These are phyloP conservation scores for Bombyx huttoni DNA, from an alignment of 2,888 invertebrate genomes.

Conservation along the genomic window DNA sequence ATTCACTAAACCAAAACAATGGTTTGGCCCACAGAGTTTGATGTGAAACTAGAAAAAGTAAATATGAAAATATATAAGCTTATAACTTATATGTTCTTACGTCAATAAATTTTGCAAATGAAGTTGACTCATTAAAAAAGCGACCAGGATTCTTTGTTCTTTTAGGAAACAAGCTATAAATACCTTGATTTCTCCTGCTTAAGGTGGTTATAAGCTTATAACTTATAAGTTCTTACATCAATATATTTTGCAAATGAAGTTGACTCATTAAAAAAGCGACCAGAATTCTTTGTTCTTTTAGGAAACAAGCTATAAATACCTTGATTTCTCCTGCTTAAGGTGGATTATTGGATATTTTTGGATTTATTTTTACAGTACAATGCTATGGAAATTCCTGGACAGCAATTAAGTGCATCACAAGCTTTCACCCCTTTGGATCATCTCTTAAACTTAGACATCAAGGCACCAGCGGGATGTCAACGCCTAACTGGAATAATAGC, in stretches of 20 bases:
- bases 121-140: not conserved
- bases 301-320: no score
- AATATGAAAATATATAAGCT: constrained; percentile 5
- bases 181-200: no score
- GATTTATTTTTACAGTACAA: constrained; percentile 32
- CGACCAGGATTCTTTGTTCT: not conserved
- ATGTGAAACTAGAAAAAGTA: constrained; percentile 44
- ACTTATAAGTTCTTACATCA: not conserved
- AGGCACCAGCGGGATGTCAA: constrained; percentile 53
- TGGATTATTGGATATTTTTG: not conserved
- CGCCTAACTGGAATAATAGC: constrained; percentile 71
- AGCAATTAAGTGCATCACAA: constrained; percentile 58
- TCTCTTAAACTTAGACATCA: constrained; percentile 52
- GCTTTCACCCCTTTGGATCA: constrained; percentile 63
- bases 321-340: no score
- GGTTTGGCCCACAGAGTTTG: constrained; percentile 52
- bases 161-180: no score
- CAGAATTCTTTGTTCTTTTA: not conserved
- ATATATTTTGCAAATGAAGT: not conserved
- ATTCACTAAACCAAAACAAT: constrained; percentile 15
- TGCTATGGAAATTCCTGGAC: constrained; percentile 58
- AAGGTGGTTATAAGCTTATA: not conserved
- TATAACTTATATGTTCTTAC: not conserved
- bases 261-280: not conserved
- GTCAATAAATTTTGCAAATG: not conserved